Conservation (phyloP, 2,113 vertebrate species). For the Verasper variegatus region DNA sequence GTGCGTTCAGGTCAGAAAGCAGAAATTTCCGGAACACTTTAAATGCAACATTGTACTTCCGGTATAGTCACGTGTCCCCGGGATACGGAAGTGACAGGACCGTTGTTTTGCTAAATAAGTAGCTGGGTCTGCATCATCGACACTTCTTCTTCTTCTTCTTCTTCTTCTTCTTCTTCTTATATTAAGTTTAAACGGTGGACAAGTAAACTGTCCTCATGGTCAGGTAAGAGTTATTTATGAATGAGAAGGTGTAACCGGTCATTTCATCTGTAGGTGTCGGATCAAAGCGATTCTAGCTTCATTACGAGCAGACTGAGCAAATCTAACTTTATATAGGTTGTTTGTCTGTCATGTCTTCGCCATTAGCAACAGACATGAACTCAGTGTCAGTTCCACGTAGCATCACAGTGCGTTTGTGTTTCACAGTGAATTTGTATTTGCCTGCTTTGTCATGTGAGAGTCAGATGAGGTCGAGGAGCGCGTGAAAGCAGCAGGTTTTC, state of each 20-base stretch:
- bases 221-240: slow-evolving; percentile 56
- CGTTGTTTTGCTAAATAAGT: slow-evolving; percentile 50
- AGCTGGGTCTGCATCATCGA: background rate
- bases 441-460: slow-evolving; percentile 60
- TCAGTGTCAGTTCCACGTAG: background rate
- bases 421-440: background rate
- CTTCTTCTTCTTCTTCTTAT: too few species aligned
- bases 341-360: background rate
- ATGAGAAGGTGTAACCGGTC: background rate
- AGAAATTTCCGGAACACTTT: background rate
- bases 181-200: background rate
- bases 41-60: slow-evolving; percentile 27
- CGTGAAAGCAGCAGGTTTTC: background rate
- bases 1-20: accelerated
- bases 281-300: background rate
- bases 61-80: slow-evolving; percentile 48
- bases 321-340: background rate
- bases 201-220: slow-evolving; percentile 68
- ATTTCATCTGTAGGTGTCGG: background rate
- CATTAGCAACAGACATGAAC: background rate
- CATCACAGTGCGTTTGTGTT: background rate
- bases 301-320: background rate
- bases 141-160: background rate
- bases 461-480: slow-evolving; percentile 40
- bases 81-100: slow-evolving; percentile 56